A percentile compares a stretch with the other conserved stretches of the same genome.
phyloP scores from a whole-genome alignment of 2,113 vertebrate genomes.

The Micronisus gabar region DNA sequence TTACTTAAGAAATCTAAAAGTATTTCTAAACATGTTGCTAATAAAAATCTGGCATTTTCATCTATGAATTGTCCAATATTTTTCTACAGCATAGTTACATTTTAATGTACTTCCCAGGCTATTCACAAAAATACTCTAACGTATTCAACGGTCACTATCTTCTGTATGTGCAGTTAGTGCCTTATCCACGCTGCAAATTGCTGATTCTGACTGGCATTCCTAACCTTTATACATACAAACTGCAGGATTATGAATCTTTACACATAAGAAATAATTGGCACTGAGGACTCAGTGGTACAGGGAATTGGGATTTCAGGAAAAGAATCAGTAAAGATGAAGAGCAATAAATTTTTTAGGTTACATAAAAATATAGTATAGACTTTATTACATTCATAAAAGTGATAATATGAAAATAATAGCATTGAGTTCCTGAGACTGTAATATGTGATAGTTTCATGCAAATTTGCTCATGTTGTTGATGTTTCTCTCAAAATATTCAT shows the following conservation, averaged over 20 bases:
- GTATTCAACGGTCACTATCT: not conserved
- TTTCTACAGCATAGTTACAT: not conserved
- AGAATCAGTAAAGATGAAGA: not conserved
- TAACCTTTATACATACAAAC: not conserved
- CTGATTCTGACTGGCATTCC: not conserved
- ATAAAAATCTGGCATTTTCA: not conserved
- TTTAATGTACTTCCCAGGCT: not conserved
- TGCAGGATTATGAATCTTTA: not conserved
- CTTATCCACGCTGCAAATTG: not conserved
- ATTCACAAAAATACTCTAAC: not conserved
- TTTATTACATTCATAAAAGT: not conserved
- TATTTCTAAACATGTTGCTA: not conserved
- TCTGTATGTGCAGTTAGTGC: not conserved
- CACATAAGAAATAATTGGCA: not conserved
- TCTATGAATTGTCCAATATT: not conserved
- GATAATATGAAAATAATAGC: not conserved
- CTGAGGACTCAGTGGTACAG: not conserved
- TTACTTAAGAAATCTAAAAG: not conserved
- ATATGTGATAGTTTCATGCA: not conserved
- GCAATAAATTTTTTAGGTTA: not conserved
- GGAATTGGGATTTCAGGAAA: not conserved
- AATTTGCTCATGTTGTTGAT: not conserved
- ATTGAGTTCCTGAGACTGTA: not conserved
- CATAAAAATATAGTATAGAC: not conserved
- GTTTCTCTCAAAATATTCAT: not conserved